Evolutionary conservation across 2,888 invertebrate species (phyloP).

Genomic region (Pseudococcus viburni): DNA sequence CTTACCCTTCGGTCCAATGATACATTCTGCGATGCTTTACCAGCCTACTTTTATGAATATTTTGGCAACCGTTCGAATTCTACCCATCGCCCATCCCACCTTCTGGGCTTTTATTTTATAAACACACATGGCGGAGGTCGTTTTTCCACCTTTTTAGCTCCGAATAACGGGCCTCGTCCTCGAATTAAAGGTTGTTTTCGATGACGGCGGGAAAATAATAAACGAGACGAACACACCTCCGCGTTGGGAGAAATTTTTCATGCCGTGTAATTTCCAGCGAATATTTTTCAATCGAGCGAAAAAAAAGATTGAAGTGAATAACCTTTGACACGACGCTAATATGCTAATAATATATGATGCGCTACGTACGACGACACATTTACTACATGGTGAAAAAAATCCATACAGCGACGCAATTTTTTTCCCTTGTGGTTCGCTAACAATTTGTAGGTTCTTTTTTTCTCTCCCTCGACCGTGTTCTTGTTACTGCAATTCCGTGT

Average conservation of each 20-base stretch:
- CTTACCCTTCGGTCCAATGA: slow-evolving; percentile 8
- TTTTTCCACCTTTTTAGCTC: slow-evolving; percentile 40
- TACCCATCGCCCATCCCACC: not conserved
- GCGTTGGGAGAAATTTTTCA: not conserved
- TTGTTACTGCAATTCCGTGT: slow-evolving; percentile 44
- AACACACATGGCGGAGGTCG: not conserved
- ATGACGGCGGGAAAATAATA: not conserved
- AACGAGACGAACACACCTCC: slow-evolving; percentile 13
- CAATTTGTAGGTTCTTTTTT: slow-evolving; percentile 28
- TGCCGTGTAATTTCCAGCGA: slow-evolving; percentile 5
- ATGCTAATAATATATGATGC: slow-evolving; percentile 42
- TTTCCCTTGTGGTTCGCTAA: slow-evolving; percentile 34
- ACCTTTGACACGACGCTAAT: slow-evolving; percentile 41
- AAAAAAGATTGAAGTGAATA: slow-evolving; percentile 43
- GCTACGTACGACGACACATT: not conserved
- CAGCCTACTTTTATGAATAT: slow-evolving; percentile 32
- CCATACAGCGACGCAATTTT: not conserved
- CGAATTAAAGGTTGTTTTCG: slow-evolving; percentile 5
- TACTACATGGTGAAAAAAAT: not conserved
- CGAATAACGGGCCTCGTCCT: not conserved
- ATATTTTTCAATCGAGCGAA: slow-evolving; percentile 43
- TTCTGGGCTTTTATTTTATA: not conserved
- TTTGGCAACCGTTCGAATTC: slow-evolving; percentile 37
- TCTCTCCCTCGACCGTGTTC: not conserved
- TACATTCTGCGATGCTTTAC: not conserved